Evolutionary conservation across 2,797 vertebrate species (phyloP).

Genomic region (Lycodopsis pacificus): DNA sequence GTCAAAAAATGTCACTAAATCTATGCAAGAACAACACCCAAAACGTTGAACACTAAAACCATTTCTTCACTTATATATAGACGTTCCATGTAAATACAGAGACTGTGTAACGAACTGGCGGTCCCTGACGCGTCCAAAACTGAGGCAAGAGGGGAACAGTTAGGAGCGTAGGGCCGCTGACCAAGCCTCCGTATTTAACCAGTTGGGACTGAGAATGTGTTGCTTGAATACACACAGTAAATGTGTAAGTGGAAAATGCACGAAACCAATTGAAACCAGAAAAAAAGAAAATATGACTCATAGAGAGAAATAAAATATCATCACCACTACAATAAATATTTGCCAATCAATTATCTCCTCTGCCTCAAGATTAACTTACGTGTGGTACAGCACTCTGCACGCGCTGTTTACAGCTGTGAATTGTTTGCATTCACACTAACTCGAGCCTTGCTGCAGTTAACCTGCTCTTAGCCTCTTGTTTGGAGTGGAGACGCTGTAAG

Average conservation of each 20-base stretch:
- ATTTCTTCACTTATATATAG: no score
- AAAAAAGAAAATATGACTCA: not conserved
- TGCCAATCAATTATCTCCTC: not conserved
- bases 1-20: no score
- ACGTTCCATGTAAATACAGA: not conserved
- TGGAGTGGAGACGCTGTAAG: constrained; percentile 25
- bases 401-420: constrained; percentile 9
- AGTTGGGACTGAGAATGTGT: not conserved
- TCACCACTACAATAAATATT: not conserved
- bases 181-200: not conserved
- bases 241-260: not conserved
- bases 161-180: not conserved
- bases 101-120: not conserved
- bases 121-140: not conserved
- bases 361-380: not conserved
- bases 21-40: not conserved
- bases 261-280: not conserved
- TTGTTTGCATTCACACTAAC: constrained; percentile 19
- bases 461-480: constrained; percentile 55
- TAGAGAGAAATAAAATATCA: not conserved
- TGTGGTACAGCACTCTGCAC: not conserved
- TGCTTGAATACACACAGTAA: not conserved
- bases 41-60: not conserved
- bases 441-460: constrained; percentile 54
- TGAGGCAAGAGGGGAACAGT: not conserved